Evolutionary conservation across 2,888 invertebrate species (phyloP).

Genomic region (Brachyopa scutellaris): DNA sequence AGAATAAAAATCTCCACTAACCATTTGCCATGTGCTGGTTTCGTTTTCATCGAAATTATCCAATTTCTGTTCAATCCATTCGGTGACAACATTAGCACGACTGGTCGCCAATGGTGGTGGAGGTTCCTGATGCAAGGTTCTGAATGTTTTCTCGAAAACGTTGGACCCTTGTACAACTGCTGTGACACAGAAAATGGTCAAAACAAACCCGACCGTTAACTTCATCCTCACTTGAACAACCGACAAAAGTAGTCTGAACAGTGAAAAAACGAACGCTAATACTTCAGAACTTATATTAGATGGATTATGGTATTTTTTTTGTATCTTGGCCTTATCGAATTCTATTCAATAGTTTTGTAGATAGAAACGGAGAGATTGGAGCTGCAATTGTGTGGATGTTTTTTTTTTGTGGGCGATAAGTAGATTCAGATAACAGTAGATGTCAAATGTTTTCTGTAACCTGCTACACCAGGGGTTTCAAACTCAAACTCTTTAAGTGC

Average conservation of each 20-base stretch:
- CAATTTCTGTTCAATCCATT: constrained; percentile 84
- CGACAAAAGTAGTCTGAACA: neutral
- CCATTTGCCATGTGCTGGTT: constrained; percentile 83
- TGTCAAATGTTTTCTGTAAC: neutral
- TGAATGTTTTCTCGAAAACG: constrained; percentile 65
- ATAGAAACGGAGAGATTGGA: constrained; percentile 5
- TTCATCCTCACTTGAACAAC: constrained; percentile 30
- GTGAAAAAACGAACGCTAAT: neutral
- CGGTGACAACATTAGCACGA: constrained; percentile 71
- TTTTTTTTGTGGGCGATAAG: neutral
- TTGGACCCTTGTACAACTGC: constrained; percentile 33
- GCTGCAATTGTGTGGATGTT: neutral
- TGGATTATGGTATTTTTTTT: neutral
- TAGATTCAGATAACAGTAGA: neutral
- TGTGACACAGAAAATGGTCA: constrained; percentile 21
- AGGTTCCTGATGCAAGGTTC: constrained; percentile 79
- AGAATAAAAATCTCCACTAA: constrained; percentile 25
- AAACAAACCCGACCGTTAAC: constrained; percentile 7
- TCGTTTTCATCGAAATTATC: constrained; percentile 85
- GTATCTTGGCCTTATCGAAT: constrained; percentile 4
- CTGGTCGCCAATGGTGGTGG: constrained; percentile 70
- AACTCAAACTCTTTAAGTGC: too few relatives aligned
- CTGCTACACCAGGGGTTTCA: too few relatives aligned
- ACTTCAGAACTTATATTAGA: constrained; percentile 19
- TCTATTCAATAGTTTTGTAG: constrained; percentile 7